Conservation (phyloP, 2,797 vertebrate genomes). For the Periparus ater region DNA sequence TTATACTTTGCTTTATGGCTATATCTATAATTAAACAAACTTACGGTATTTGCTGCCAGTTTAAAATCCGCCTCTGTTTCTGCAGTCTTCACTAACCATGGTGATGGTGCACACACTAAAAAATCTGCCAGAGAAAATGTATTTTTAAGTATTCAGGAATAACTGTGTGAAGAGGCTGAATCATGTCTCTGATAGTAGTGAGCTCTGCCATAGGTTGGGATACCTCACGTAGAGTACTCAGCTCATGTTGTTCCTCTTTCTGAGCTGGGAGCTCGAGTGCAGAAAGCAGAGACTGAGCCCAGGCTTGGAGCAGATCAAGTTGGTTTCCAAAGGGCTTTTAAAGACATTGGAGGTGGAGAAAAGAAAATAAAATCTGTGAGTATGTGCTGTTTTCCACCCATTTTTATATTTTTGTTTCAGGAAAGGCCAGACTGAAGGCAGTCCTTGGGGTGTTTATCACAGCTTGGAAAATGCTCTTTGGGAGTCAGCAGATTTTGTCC, state of each 20-base stretch:
- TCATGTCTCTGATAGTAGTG: background rate
- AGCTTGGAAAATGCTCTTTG: background rate
- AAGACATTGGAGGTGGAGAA: background rate
- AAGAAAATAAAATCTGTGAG: background rate
- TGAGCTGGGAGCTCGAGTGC: background rate
- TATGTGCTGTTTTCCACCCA: background rate
- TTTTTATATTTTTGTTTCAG: background rate
- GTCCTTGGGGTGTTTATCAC: background rate
- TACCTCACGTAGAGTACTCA: background rate
- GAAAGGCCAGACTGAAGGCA: background rate
- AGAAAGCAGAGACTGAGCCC: background rate
- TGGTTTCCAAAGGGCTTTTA: background rate
- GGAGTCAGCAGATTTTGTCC: background rate
- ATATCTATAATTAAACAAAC: background rate
- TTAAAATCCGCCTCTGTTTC: background rate
- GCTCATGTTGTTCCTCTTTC: background rate
- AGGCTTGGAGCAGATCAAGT: background rate
- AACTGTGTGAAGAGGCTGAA: slow-evolving; percentile 16
- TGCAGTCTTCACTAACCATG: background rate
- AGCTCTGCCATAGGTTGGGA: background rate
- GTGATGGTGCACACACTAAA: background rate
- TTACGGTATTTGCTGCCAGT: background rate
- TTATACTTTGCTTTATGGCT: background rate
- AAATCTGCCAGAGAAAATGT: background rate
- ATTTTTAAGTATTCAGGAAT: slow-evolving; percentile 31